phyloP scores from a whole-genome alignment of 2,888 invertebrate genomes.

The Agrenia bidenticulata region DNA sequence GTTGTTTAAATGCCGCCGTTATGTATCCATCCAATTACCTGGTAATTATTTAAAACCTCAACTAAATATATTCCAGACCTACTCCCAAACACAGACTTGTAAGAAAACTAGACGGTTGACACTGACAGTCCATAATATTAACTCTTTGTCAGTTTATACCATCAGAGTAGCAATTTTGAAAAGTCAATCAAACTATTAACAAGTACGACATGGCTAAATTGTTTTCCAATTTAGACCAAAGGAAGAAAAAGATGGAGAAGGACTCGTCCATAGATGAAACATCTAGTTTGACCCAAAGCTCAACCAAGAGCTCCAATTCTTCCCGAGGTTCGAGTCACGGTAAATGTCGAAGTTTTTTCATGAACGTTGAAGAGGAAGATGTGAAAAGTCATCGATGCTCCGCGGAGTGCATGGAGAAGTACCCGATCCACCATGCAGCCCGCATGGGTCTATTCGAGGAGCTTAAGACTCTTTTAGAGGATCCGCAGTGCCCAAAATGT shows the following conservation, averaged over 20 bases:
- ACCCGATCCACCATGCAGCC: constrained; percentile 44
- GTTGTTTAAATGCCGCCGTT: too few relatives aligned
- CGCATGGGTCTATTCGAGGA: constrained; percentile 35
- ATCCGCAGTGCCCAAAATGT: constrained; percentile 14
- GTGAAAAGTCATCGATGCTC: constrained; percentile 29
- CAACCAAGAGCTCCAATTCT: not conserved
- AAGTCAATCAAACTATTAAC: too few relatives aligned
- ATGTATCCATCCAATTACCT: too few relatives aligned
- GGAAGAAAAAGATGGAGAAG: not conserved
- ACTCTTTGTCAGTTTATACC: too few relatives aligned
- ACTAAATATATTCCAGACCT: too few relatives aligned
- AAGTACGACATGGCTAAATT: too few relatives aligned
- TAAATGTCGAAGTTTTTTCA: not conserved
- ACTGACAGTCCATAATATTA: too few relatives aligned
- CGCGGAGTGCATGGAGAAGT: constrained; percentile 27
- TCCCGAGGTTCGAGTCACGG: not conserved
- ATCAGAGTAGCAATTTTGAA: too few relatives aligned
- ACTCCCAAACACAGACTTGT: too few relatives aligned
- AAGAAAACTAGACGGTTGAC: too few relatives aligned
- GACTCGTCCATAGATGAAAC: not conserved
- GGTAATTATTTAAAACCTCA: too few relatives aligned
- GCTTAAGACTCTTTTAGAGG: constrained; percentile 18
- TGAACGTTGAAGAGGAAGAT: not conserved
- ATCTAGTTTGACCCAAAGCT: not conserved
- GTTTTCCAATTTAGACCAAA: too few relatives aligned